Conservation (phyloP, 2,113 vertebrate species). For the Symphodus melops region DNA sequence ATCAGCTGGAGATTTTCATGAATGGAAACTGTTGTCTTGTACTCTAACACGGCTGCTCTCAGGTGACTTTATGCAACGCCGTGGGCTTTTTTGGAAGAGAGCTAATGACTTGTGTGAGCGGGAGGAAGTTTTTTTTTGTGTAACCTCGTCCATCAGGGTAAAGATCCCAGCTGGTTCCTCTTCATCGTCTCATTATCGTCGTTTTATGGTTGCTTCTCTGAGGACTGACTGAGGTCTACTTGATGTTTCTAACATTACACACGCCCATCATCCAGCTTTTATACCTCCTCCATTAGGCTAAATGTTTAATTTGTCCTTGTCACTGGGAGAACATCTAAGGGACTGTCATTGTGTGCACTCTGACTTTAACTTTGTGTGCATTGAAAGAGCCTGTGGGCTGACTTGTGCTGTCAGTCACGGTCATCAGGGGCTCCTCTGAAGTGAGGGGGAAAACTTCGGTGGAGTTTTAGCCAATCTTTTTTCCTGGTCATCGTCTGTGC, state of each 20-base stretch:
- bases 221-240: conserved; percentile 24
- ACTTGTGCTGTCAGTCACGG: conserved; percentile 7
- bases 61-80: conserved; percentile 23
- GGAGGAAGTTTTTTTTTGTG: not conserved
- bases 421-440: conserved; percentile 21
- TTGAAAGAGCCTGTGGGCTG: not conserved
- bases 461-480: not conserved
- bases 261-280: conserved; percentile 35
- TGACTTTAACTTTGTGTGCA: conserved; percentile 17
- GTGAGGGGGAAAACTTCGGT: not conserved
- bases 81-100: conserved; percentile 32
- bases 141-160: conserved; percentile 14
- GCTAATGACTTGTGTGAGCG: conserved; percentile 25
- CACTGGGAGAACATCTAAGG: conserved; percentile 39
- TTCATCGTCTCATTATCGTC: conserved; percentile 43
- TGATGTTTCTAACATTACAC: conserved; percentile 27
- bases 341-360: conserved; percentile 38
- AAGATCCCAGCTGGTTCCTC: conserved; percentile 10
- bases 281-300: conserved; percentile 70
- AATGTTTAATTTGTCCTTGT: conserved; percentile 76
- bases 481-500: not conserved
- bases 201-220: conserved; percentile 48
- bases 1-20: conserved; percentile 54
- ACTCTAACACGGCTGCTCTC: conserved; percentile 24
- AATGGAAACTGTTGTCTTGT: conserved; percentile 48